Percentiles rank a stretch among this genome's conserved stretches.
These are phyloP conservation scores for Riparia riparia DNA, from an alignment of 2,113 vertebrate genomes.

Conservation along the genomic window DNA sequence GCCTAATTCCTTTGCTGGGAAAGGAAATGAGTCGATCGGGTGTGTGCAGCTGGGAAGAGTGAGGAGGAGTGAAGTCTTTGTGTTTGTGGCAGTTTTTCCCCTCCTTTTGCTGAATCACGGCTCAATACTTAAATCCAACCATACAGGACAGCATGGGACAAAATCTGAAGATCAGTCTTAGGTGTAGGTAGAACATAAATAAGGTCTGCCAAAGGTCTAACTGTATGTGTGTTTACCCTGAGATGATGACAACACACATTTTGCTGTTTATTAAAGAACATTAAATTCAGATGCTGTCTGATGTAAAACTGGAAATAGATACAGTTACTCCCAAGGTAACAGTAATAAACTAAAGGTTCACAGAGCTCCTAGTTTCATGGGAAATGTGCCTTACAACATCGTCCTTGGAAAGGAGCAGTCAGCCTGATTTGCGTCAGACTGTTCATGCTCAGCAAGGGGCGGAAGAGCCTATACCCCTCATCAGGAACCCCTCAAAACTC, in stretches of 20 bases:
- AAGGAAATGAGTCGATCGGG: conserved; percentile 43
- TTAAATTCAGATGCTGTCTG: neutral
- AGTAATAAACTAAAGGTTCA: neutral
- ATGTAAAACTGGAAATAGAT: neutral
- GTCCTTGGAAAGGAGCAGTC: neutral
- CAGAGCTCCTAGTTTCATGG: neutral
- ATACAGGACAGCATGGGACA: neutral
- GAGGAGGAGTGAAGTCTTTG: conserved; percentile 24
- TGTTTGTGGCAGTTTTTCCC: neutral
- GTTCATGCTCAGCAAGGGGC: neutral
- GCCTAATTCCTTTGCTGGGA: conserved; percentile 19
- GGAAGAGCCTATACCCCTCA: accelerated
- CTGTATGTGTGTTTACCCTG: neutral
- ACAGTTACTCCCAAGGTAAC: neutral
- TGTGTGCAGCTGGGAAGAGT: conserved; percentile 19
- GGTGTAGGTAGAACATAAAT: neutral
- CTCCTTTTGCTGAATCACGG: neutral
- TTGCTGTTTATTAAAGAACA: conserved; percentile 34
- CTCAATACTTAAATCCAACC: neutral
- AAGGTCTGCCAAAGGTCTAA: conserved; percentile 14
- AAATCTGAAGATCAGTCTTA: neutral
- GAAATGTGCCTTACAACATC: neutral
- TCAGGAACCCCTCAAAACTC: accelerated
- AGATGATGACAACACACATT: conserved; percentile 28
- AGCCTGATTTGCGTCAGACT: neutral